phyloP scores from a whole-genome alignment of 1,140 invertebrate genomes.

The Trinorchestia longiramus region DNA sequence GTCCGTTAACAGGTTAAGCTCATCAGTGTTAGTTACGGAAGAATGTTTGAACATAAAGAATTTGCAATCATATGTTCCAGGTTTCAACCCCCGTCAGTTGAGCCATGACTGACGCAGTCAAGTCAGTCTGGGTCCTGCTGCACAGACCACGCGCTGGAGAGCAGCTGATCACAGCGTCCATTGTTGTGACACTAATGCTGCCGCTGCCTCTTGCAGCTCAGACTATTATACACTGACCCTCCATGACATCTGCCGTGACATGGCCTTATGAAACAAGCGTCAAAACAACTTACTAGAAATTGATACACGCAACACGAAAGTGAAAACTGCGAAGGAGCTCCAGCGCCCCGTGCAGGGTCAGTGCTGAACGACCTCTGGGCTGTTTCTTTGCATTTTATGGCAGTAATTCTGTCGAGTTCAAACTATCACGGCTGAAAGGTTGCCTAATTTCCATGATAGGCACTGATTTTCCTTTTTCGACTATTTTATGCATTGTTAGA shows the following conservation, averaged over 20 bases:
- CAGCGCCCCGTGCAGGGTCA: not conserved
- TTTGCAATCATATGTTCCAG: not conserved
- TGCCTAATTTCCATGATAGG: not conserved
- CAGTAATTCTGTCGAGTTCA: not conserved
- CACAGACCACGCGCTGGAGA: not conserved
- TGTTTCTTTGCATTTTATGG: not conserved
- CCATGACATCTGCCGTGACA: slow-evolving; percentile 8
- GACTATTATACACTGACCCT: not conserved
- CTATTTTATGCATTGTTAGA: not conserved
- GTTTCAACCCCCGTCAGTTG: not conserved
- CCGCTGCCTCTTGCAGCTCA: not conserved
- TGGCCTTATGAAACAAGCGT: slow-evolving; percentile 6
- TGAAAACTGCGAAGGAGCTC: not conserved
- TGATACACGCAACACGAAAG: slow-evolving; percentile 18
- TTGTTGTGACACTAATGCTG: not conserved
- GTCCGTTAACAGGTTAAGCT: too few relatives aligned
- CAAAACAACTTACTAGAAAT: slow-evolving; percentile 17
- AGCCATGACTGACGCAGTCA: not conserved
- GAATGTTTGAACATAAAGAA: not conserved
- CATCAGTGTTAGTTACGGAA: not conserved
- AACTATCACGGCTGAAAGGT: not conserved
- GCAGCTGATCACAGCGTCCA: not conserved
- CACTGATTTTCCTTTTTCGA: not conserved
- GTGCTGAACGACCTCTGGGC: not conserved
- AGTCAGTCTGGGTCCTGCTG: too few relatives aligned